These are phyloP conservation scores for Microtus oregoni DNA, from an alignment of 2,113 vertebrate genomes.

Conservation along the genomic window DNA sequence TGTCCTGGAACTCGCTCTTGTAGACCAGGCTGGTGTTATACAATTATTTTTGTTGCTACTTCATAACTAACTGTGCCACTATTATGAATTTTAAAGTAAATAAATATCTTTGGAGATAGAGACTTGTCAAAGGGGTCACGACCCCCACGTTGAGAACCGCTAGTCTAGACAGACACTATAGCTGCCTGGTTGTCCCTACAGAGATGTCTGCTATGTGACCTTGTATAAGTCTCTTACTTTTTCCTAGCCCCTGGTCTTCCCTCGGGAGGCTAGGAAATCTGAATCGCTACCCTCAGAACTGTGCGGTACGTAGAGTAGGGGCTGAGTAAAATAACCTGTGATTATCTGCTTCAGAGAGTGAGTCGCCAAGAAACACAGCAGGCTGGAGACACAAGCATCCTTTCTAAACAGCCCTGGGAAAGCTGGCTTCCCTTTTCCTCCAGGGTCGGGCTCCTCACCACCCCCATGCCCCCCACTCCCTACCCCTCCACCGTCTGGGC, in stretches of 20 bases:
- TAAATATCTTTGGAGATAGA: not conserved
- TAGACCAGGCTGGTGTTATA: not conserved
- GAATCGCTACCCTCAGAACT: fast-evolving
- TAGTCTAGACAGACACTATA: not conserved
- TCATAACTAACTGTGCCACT: not conserved
- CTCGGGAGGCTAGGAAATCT: not conserved
- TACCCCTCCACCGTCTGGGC: not conserved
- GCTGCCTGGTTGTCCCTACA: not conserved
- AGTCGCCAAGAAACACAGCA: not conserved
- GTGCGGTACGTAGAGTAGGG: not conserved
- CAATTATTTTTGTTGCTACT: not conserved
- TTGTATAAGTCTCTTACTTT: not conserved
- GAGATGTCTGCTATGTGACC: not conserved
- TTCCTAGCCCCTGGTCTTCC: not conserved
- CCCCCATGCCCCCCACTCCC: fast-evolving
- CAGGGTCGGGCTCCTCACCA: too few relatives aligned
- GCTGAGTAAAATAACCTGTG: fast-evolving
- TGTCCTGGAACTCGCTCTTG: too few relatives aligned
- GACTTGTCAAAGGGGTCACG: not conserved
- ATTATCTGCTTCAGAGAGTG: not conserved
- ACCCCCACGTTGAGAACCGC: not conserved
- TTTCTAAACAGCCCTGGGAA: not conserved
- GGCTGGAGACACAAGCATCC: not conserved
- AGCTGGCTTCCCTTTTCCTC: not conserved
- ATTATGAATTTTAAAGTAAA: not conserved